These are phyloP conservation scores for Caiman crocodilus DNA, from an alignment of 2,797 vertebrate species.

Conservation along the genomic window DNA sequence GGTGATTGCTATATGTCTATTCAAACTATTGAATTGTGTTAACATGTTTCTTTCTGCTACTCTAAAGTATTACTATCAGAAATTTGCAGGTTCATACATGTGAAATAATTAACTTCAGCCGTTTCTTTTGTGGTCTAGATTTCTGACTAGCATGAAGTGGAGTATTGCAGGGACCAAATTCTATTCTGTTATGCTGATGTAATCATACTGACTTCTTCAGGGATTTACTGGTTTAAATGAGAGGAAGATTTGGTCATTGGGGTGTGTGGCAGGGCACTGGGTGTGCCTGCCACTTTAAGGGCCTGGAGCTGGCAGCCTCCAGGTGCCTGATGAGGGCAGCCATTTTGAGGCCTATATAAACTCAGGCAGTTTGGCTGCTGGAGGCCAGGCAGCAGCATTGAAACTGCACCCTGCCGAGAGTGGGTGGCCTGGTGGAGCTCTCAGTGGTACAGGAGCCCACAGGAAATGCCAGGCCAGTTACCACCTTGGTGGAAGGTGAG, in stretches of 20 bases:
- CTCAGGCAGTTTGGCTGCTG: too few relatives aligned
- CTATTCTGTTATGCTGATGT: background rate
- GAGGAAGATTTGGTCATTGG: background rate
- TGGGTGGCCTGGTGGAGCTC: too few relatives aligned
- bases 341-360: too few relatives aligned
- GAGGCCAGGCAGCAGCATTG: too few relatives aligned
- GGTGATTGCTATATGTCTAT: accelerated
- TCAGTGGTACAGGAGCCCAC: too few relatives aligned
- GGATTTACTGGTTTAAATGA: background rate
- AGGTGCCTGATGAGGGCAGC: too few relatives aligned
- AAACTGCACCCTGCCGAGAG: too few relatives aligned
- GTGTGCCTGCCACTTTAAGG: too few relatives aligned
- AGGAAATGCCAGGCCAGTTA: too few relatives aligned
- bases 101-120: background rate
- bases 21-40: background rate
- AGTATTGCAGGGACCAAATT: background rate
- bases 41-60: background rate
- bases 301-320: too few relatives aligned
- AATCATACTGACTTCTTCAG: background rate
- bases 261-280: too few relatives aligned
- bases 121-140: background rate
- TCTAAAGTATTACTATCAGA: background rate
- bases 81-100: background rate
- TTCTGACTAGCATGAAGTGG: background rate
- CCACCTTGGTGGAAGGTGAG: too few relatives aligned